These are phyloP conservation scores for Solenopsis fugax DNA, from an alignment of 1,140 invertebrate species.

Conservation along the genomic window DNA sequence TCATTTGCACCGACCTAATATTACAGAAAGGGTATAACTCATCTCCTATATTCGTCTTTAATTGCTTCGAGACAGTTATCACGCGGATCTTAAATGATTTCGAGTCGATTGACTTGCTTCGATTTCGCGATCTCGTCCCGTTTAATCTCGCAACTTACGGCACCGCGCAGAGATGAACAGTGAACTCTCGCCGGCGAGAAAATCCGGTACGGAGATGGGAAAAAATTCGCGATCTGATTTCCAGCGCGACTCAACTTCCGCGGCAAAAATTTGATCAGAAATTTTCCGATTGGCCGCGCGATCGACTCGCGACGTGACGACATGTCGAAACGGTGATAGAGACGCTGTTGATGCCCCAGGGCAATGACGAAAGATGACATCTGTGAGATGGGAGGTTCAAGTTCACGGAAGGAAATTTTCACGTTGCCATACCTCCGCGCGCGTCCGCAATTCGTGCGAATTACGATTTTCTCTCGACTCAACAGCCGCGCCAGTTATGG, in stretches of 20 bases:
- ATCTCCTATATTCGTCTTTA: neutral
- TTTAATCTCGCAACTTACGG: neutral
- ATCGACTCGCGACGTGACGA: slow-evolving; percentile 27
- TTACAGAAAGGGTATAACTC: neutral
- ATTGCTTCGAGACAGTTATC: neutral
- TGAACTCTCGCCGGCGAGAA: neutral
- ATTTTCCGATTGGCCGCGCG: slow-evolving; percentile 63
- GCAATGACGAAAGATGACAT: slow-evolving; percentile 45
- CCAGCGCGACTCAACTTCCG: neutral
- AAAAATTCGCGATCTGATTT: slow-evolving; percentile 49
- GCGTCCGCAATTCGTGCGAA: neutral
- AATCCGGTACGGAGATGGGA: neutral
- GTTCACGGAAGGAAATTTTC: slow-evolving; percentile 65
- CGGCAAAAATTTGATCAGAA: slow-evolving; percentile 59
- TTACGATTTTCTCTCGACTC: neutral
- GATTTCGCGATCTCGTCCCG: neutral
- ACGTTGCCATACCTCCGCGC: neutral
- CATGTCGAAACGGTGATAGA: slow-evolving; percentile 19
- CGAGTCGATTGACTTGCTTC: neutral
- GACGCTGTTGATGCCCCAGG: slow-evolving; percentile 70
- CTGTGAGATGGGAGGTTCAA: slow-evolving; percentile 67
- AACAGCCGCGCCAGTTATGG: neutral
- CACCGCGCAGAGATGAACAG: neutral
- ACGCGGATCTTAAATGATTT: neutral
- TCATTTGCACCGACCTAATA: too few species aligned